Conservation (phyloP, 1,140 invertebrate species). For the Lepidurus arcticus region DNA sequence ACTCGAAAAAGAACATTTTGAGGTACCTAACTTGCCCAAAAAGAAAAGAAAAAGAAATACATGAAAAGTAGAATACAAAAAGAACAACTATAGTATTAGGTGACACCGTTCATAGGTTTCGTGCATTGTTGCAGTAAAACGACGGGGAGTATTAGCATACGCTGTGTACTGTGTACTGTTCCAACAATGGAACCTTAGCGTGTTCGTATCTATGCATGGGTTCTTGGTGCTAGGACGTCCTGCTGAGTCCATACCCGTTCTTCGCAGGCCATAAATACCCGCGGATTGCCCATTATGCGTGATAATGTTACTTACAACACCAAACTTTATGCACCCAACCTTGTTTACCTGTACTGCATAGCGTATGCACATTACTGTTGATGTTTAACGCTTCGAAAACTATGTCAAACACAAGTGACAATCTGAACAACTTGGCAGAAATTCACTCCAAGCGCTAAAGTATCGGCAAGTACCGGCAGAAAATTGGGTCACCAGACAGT, state of each 20-base stretch:
- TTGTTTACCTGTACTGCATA: too few species aligned
- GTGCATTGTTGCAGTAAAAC: slow-evolving; percentile 17
- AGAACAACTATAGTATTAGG: not conserved
- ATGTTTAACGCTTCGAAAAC: too few species aligned
- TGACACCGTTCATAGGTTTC: slow-evolving; percentile 18
- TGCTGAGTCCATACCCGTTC: slow-evolving; percentile 5
- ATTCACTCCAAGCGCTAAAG: too few species aligned
- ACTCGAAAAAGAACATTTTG: not conserved
- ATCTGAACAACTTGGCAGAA: too few species aligned
- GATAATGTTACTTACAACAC: not conserved
- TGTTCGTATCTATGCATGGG: not conserved
- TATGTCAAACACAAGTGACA: too few species aligned
- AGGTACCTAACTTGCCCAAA: not conserved
- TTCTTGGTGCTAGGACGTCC: not conserved
- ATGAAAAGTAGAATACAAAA: not conserved
- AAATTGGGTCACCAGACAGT: too few species aligned
- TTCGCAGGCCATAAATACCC: slow-evolving; percentile 16
- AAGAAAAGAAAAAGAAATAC: too few species aligned
- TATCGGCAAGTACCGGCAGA: too few species aligned
- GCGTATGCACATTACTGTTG: too few species aligned
- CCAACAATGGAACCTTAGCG: slow-evolving; percentile 13
- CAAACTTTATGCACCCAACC: not conserved
- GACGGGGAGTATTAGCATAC: not conserved
- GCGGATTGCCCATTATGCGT: slow-evolving; percentile 11
- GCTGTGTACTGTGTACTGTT: not conserved